Base-by-base conservation (phyloP, 2,888 invertebrate genomes). In the Ectropis crepuscularia region DNA sequence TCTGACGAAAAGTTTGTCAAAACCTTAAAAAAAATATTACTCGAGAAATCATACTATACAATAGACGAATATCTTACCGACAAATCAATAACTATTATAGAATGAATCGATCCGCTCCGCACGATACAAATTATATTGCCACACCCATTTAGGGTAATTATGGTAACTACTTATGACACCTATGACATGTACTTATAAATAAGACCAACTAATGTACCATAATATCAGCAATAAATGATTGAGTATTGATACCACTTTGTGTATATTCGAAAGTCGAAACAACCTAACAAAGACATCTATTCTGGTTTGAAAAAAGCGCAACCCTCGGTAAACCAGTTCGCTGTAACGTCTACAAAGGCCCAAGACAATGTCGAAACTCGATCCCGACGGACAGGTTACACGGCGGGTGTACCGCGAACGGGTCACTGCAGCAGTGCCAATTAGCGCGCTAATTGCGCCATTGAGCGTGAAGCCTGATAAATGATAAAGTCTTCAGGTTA, bases 381-480 rank as follows among this genome's bases (percentile, higher is more conserved):
- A 48, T 48, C 53, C 42, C 47, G 16, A 41, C 48, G 36, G 57
- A 53, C 55, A 12, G 46, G 55, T 50, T 51, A 16, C 28, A 6
- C 41, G 2, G 16, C 16, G 16, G 16, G 16, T 4, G 16, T 28
- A 11, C 6, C 39, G 28, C 12, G 36, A 39, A 28, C 16, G 12
- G 16, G 37, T n/a, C 39, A 46, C 16, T 41, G 41, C 41, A 7
- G 28, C 46, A 28, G 57, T 11, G 16, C 58, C 12, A 58, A 59
- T 50, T 46, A 54, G 41, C 43, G 48, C n/a, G 6, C 6, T 50
- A 59, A 51, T 55, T 55, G 59, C 63, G 59, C 50, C 63, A 50
- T 51, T 38, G 50, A 45, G 41, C 50, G 43, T 38, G 63, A 63
- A 63, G 59, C 59, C 63, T 42, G 59, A 59, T 50, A 54, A 50